Evolutionary conservation across 2,888 invertebrate genomes (phyloP), one percentile per base, ranked within the genome.

Genomic region (Calliphora vomitoria): DNA sequence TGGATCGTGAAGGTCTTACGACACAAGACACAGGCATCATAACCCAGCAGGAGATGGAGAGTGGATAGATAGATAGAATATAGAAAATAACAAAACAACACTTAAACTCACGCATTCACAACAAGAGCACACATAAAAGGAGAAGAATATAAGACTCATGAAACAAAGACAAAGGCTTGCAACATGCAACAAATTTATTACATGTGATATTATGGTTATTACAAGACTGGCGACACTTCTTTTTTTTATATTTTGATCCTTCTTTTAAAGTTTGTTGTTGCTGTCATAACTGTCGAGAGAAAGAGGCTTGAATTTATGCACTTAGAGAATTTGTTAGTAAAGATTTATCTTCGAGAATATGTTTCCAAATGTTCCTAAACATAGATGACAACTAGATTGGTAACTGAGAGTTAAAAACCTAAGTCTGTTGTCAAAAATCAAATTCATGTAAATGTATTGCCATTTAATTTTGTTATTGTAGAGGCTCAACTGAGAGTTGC

Each of bases 221-320:
- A 85, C 79, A 80, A 79, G 69, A 69, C 82, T 87, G 87, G 82
- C 85, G 87, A 87, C 85, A 85, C 69, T 82, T 85, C 4, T 76
- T n/a, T 47, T n/a, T 47, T 72, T 18, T 47, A 62, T 8, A 41
- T 6, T 58, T 44, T 66, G 8, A 18, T 68, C 11, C 11, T 18
- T 60, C 2, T 68, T n/a, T 58, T 50, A 20, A n/a, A 4, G 0
- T 13, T 74, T 64, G 62, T 10, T 35, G 15, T 15, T 31, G 13
- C 25, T 41, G n/a, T 41, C 35, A 18, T 64, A 10, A 64, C 4
- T 18, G 5, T 2, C 1, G 20, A 31, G 41, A 13, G 18, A 18
- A 20, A 64, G 64, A 64, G n/a, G n/a, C 13, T 13, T 11, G 41
- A n/a, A 8, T 66, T 25, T 47, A 38, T 80, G 62, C 80, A 80